Percentiles rank a stretch among this genome's conserved stretches.
Conservation (phyloP, 2,888 invertebrate species). For the Elgonia sp. region DNA sequence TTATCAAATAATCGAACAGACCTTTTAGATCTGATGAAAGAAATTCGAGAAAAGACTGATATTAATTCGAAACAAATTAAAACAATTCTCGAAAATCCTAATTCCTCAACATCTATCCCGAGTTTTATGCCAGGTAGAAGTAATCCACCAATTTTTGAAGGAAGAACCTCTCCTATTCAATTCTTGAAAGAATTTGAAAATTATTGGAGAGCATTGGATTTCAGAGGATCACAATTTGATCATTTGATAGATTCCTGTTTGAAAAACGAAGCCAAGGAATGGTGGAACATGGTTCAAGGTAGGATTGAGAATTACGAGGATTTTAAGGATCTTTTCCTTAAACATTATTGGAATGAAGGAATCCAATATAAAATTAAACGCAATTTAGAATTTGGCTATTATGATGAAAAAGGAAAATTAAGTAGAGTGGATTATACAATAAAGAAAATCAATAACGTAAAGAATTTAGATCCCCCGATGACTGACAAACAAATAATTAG, state of each 20-base stretch:
- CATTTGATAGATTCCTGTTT: background rate
- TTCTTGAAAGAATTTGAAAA: too few species aligned
- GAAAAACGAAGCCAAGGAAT: background rate
- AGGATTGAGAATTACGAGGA: background rate
- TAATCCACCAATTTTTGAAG: too few species aligned
- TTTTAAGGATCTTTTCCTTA: background rate
- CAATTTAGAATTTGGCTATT: background rate
- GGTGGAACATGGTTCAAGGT: background rate
- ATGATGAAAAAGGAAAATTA: background rate
- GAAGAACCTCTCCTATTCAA: too few species aligned
- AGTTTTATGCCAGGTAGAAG: too few species aligned
- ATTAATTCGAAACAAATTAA: too few species aligned
- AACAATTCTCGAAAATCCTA: too few species aligned
- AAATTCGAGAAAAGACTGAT: too few species aligned
- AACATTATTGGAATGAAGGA: background rate
- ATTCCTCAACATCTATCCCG: too few species aligned
- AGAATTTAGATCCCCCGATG: background rate
- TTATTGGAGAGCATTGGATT: too few species aligned
- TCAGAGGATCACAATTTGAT: background rate
- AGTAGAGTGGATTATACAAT: slow-evolving; percentile 1
- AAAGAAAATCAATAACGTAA: background rate
- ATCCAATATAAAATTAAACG: background rate
- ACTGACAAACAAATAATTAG: background rate
- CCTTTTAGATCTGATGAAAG: too few species aligned
- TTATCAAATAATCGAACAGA: too few species aligned